Percentiles rank a stretch among this genome's conserved stretches.
Evolutionary conservation across 1,140 invertebrate genomes (phyloP).

Genomic region (Hycleus phaleratus): DNA sequence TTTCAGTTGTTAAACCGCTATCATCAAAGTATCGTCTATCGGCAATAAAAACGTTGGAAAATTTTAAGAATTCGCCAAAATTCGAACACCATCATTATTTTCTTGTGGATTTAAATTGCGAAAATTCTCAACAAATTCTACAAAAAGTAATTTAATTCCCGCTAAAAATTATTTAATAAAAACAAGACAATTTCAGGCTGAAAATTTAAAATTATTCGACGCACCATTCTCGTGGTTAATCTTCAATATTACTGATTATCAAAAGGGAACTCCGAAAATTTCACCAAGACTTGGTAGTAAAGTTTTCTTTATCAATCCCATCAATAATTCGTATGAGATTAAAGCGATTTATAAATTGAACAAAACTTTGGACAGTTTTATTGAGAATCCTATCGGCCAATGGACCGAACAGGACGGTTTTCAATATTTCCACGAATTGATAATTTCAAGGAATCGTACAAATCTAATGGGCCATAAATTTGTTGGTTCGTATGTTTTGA

Average conservation of each 20-base stretch:
- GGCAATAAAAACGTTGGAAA: too few species aligned
- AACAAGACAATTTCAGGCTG: neutral
- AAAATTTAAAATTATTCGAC: neutral
- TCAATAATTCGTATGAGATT: neutral
- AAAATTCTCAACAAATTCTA: neutral
- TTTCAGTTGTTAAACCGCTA: too few species aligned
- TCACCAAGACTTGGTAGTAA: neutral
- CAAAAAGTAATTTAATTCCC: neutral
- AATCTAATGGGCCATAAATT: neutral
- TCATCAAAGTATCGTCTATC: too few species aligned
- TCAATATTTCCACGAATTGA: neutral
- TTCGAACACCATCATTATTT: neutral
- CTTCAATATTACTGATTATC: neutral
- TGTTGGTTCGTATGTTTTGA: too few species aligned
- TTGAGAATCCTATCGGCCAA: neutral
- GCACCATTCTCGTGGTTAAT: neutral
- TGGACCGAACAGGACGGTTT: too few species aligned
- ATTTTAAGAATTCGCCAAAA: too few species aligned
- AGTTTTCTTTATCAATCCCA: neutral
- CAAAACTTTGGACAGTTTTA: neutral
- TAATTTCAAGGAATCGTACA: neutral
- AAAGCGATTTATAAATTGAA: conserved; percentile 3
- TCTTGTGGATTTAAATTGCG: conserved; percentile 1
- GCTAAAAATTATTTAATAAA: neutral
- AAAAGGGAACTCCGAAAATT: neutral